phyloP scores from a whole-genome alignment of 1,140 invertebrate species.

The Samia ricini region DNA sequence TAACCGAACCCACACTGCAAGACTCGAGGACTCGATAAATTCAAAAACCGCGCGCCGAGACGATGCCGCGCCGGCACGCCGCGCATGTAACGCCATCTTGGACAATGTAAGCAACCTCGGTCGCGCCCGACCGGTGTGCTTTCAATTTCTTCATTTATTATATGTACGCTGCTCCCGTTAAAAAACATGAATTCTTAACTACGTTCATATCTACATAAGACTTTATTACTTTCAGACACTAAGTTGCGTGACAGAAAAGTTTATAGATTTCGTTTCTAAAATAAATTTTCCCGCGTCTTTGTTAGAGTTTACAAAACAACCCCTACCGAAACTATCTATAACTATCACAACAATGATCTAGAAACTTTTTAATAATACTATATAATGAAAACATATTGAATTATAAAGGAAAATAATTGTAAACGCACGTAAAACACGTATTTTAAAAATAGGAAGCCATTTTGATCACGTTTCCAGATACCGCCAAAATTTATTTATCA shows the following conservation, averaged over 20 bases:
- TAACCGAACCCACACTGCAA: slow-evolving; percentile 57
- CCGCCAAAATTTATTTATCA: slow-evolving; percentile 56
- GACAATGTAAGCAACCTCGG: slow-evolving; percentile 40
- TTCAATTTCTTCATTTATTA: slow-evolving; percentile 48
- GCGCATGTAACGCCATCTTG: slow-evolving; percentile 71
- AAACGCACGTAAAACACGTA: slow-evolving; percentile 23
- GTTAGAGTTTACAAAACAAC: slow-evolving; percentile 45
- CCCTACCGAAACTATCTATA: slow-evolving; percentile 35
- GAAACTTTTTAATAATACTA: background rate
- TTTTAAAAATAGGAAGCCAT: slow-evolving; percentile 69
- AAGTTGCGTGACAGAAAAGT: background rate
- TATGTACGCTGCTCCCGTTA: slow-evolving; percentile 30
- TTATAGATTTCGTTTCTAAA: slow-evolving; percentile 11
- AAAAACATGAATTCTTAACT: slow-evolving; percentile 22
- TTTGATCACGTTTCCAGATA: slow-evolving; percentile 71
- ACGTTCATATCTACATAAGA: slow-evolving; percentile 6
- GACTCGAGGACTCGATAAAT: slow-evolving; percentile 56
- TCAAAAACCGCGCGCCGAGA: slow-evolving; percentile 69
- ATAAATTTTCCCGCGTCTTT: slow-evolving; percentile 64
- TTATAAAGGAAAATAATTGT: slow-evolving; percentile 24
- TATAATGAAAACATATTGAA: slow-evolving; percentile 8
- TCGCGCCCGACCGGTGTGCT: slow-evolving; percentile 55
- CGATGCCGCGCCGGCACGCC: slow-evolving; percentile 68
- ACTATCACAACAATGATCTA: slow-evolving; percentile 18
- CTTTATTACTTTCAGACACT: background rate